phyloP scores from a whole-genome alignment of 2,797 vertebrate species.

The Channa striata region DNA sequence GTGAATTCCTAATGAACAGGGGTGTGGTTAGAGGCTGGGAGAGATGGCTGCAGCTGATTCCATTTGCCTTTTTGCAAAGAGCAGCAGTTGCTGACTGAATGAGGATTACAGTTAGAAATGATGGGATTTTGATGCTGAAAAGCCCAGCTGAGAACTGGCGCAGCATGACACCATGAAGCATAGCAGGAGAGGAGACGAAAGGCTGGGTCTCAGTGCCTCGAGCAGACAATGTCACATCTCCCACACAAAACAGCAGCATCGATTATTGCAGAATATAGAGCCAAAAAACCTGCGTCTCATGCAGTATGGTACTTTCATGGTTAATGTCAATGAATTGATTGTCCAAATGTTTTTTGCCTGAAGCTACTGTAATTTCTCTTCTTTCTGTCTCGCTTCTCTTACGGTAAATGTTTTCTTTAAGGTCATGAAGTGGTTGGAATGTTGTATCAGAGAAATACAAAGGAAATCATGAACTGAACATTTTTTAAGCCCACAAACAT shows the following conservation, averaged over 20 bases:
- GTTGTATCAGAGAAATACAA: too few species aligned
- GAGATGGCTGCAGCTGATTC: constrained; percentile 54
- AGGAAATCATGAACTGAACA: too few species aligned
- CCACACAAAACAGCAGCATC: constrained; percentile 51
- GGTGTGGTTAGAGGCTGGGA: constrained; percentile 27
- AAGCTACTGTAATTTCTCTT: neutral
- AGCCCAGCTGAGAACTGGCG: constrained; percentile 43
- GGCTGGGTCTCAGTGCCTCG: constrained; percentile 33
- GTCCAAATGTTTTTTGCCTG: constrained; percentile 1
- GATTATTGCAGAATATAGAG: constrained; percentile 50
- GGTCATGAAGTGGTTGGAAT: neutral
- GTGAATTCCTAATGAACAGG: constrained; percentile 27
- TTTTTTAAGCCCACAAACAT: neutral
- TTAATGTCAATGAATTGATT: constrained; percentile 52
- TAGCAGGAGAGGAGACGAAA: constrained; percentile 30
- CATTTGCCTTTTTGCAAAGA: constrained; percentile 48
- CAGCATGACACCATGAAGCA: constrained; percentile 53
- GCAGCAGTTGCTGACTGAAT: constrained; percentile 51
- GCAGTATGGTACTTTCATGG: constrained; percentile 27
- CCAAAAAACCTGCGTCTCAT: constrained; percentile 25
- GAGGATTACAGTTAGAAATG: constrained; percentile 59
- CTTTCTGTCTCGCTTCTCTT: neutral
- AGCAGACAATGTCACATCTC: constrained; percentile 61
- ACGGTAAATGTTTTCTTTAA: neutral
- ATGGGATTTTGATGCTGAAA: constrained; percentile 65